Conservation (phyloP, 2,113 vertebrate species). For the Podocnemis expansa region DNA sequence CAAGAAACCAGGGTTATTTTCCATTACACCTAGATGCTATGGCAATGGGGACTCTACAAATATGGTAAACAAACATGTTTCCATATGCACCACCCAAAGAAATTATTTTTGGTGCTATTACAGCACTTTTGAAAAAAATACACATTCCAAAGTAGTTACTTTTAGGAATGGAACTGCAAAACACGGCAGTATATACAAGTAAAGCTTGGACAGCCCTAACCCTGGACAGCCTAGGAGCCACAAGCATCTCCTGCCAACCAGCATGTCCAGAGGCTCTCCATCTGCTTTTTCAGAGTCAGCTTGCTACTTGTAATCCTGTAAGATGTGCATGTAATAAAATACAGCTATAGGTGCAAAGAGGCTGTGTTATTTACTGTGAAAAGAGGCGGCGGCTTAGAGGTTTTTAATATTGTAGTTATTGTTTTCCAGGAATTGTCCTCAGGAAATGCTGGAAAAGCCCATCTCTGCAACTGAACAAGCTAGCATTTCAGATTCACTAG, state of each 20-base stretch:
- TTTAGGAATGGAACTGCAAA: neutral
- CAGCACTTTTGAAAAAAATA: neutral
- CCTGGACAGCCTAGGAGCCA: constrained; percentile 43
- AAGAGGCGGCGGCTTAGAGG: constrained; percentile 56
- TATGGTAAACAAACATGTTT: fast-evolving
- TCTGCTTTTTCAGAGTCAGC: constrained; percentile 44
- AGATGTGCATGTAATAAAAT: constrained; percentile 60
- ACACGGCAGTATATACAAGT: neutral
- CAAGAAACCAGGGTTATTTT: neutral
- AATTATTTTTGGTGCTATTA: neutral
- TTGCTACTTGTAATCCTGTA: constrained; percentile 65
- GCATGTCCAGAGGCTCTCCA: constrained; percentile 45
- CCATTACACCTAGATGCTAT: neutral
- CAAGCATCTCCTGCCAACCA: constrained; percentile 25
- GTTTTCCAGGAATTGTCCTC: constrained; percentile 67
- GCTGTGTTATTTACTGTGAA: constrained; percentile 69
- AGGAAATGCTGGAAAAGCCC: constrained; percentile 62
- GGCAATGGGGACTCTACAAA: neutral
- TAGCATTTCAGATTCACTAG: constrained; percentile 53
- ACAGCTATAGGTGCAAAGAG: constrained; percentile 46
- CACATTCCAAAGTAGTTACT: neutral
- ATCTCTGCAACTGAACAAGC: constrained; percentile 42
- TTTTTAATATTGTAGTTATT: constrained; percentile 68
- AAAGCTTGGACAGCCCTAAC: neutral
- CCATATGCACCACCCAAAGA: neutral